phyloP scores from a whole-genome alignment of 2,888 invertebrate species.

The Leptopilina myrica region DNA sequence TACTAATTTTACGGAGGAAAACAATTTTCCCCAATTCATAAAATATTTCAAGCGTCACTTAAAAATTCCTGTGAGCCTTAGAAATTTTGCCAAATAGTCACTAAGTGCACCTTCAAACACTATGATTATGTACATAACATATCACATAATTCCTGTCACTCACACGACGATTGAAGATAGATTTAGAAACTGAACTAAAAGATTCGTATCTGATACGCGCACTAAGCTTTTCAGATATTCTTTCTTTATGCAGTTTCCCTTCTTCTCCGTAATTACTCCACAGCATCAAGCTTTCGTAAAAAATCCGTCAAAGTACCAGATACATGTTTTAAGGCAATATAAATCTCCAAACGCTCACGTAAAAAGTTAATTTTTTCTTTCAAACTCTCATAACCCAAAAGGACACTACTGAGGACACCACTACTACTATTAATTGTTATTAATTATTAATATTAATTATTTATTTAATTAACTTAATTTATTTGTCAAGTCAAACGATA shows the following conservation, averaged over 20 bases:
- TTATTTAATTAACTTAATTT: too few species aligned
- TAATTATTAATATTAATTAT: too few species aligned
- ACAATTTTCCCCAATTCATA: not conserved
- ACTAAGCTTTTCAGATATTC: not conserved
- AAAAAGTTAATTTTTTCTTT: too few species aligned
- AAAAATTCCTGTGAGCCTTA: not conserved
- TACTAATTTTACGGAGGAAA: not conserved
- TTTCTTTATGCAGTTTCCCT: not conserved
- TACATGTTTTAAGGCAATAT: too few species aligned
- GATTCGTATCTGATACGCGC: not conserved
- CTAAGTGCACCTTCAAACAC: not conserved
- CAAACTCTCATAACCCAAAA: too few species aligned
- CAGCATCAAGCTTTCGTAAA: not conserved
- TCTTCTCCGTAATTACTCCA: not conserved
- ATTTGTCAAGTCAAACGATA: too few species aligned
- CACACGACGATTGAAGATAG: not conserved
- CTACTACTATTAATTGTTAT: too few species aligned
- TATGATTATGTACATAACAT: not conserved
- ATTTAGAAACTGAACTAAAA: not conserved
- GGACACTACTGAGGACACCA: too few species aligned
- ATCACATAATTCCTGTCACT: not conserved
- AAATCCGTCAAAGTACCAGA: too few species aligned
- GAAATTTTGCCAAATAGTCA: not conserved
- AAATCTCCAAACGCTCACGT: too few species aligned
- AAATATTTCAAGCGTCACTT: not conserved